A percentile compares a stretch with the other conserved stretches of the same genome.
phyloP scores from a whole-genome alignment of 2,113 vertebrate genomes.

The Serilophus lunatus region DNA sequence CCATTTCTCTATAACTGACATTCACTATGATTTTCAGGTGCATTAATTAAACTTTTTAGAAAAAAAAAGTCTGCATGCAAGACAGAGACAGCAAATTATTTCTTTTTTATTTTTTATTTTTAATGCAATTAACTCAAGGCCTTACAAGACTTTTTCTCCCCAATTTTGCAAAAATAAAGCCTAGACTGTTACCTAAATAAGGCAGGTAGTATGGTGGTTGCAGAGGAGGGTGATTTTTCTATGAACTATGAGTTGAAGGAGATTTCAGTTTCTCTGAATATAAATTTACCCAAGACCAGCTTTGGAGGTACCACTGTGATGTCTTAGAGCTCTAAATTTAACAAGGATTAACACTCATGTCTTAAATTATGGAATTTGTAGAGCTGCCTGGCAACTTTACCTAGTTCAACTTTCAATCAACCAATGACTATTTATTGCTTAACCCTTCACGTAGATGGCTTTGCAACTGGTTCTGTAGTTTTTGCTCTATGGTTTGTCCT shows the following conservation, averaged over 20 bases:
- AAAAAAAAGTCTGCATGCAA: background rate
- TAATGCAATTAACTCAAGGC: background rate
- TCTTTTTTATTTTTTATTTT: background rate
- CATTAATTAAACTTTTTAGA: fast-evolving
- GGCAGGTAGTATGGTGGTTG: background rate
- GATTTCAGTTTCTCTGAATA: background rate
- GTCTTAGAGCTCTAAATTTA: background rate
- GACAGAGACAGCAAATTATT: background rate
- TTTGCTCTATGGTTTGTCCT: background rate
- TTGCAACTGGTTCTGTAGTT: background rate
- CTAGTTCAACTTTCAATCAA: background rate
- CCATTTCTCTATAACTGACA: background rate
- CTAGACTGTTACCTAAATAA: background rate
- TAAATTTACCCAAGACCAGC: background rate
- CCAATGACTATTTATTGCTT: background rate
- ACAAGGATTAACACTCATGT: background rate
- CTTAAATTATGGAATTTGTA: background rate
- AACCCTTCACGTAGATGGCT: background rate
- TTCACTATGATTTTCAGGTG: background rate
- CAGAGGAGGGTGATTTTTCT: background rate
- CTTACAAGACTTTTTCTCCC: background rate
- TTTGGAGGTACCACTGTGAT: background rate
- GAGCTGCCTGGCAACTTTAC: background rate
- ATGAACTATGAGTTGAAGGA: background rate
- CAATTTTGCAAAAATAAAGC: background rate